Evolutionary conservation across 2,797 vertebrate genomes (phyloP).

Genomic region (Periophthalmus magnuspinnatus): DNA sequence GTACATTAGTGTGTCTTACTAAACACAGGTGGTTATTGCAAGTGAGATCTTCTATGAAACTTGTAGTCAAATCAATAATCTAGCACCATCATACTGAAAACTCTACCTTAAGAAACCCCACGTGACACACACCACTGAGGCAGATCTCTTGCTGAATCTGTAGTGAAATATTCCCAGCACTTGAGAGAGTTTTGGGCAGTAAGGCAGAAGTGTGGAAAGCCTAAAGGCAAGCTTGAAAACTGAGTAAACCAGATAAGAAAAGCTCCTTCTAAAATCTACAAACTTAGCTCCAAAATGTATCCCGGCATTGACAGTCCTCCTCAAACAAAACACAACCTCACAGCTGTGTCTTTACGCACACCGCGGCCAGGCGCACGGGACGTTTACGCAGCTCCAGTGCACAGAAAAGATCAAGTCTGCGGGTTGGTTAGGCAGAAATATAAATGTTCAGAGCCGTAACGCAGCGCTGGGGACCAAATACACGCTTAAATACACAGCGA

Average conservation of each 20-base stretch:
- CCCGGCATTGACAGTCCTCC: neutral
- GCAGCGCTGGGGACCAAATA: constrained; percentile 6
- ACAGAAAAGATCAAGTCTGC: constrained; percentile 32
- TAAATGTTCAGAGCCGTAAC: neutral
- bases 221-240: too few species aligned
- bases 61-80: neutral
- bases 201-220: too few species aligned
- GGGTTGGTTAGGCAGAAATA: constrained; percentile 5
- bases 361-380: neutral
- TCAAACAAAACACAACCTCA: neutral
- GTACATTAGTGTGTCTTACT: neutral
- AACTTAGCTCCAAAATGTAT: neutral
- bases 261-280: neutral
- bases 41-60: neutral
- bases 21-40: constrained; percentile 14
- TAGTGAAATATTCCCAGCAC: too few species aligned
- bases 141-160: neutral
- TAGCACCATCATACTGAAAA: neutral
- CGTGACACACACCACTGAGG: neutral
- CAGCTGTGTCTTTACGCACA: too few species aligned
- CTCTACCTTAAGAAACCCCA: neutral
- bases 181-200: too few species aligned
- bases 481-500: neutral
- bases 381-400: constrained; percentile 12
- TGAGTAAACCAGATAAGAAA: neutral